Conservation (phyloP, 2,113 vertebrate species). For the Plectropomus leopardus region DNA sequence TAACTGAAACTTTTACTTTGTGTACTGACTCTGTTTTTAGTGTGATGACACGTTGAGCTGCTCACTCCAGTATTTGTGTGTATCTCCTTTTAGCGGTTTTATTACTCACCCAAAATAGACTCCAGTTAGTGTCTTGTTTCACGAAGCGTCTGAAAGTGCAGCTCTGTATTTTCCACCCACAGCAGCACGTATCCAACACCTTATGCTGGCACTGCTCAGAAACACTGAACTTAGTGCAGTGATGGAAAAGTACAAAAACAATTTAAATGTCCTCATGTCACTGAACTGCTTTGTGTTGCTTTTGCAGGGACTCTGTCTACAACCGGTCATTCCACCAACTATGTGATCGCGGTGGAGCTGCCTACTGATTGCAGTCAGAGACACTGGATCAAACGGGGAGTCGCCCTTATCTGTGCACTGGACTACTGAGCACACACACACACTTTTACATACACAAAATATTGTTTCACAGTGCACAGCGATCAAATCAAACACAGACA, state of each 20-base stretch:
- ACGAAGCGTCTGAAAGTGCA: slow-evolving; percentile 67
- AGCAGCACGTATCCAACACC: slow-evolving; percentile 40
- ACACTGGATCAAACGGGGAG: slow-evolving; percentile 94
- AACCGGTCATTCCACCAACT: slow-evolving; percentile 93
- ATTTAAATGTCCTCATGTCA: background rate
- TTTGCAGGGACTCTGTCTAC: slow-evolving; percentile 90
- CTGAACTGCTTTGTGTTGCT: slow-evolving; percentile 30
- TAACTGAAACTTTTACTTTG: background rate
- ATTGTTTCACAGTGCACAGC: background rate
- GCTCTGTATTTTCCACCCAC: slow-evolving; percentile 72
- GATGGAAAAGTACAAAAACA: slow-evolving; percentile 23
- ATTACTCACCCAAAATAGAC: slow-evolving; percentile 79
- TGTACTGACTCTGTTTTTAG: slow-evolving; percentile 2
- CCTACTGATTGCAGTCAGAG: slow-evolving; percentile 83
- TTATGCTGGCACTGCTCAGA: slow-evolving; percentile 24
- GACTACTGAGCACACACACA: slow-evolving; percentile 85
- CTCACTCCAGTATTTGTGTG: slow-evolving; percentile 44
- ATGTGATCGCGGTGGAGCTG: slow-evolving; percentile 91
- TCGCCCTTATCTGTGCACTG: slow-evolving; percentile 91
- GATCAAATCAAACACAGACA: background rate
- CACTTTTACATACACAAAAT: background rate
- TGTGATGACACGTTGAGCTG: background rate
- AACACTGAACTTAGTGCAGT: background rate
- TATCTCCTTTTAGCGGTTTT: slow-evolving; percentile 63
- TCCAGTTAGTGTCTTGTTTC: slow-evolving; percentile 76